Evolutionary conservation across 2,797 vertebrate genomes (phyloP), one percentile per base, ranked within the genome.

Genomic region (Sibirionetta formosa): DNA sequence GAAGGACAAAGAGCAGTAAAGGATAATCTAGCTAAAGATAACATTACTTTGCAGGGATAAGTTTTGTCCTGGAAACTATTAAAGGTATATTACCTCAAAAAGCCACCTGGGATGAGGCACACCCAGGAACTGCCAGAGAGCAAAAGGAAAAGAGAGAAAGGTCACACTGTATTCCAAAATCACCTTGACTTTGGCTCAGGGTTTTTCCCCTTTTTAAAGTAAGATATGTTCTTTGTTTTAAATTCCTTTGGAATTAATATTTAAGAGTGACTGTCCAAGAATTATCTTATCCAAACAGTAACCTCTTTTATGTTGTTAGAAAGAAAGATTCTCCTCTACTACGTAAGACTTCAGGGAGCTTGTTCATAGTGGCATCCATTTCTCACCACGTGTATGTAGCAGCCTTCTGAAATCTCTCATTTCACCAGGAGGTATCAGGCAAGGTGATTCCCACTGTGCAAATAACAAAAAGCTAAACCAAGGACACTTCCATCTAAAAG

Each of bases 1-100:
- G 68, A 95, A 95, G 71, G 80, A 44, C 95, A 66, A 88, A 88
- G 22, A 84, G 40, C 44, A 38, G 65, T 36, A 8, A 64, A 27
- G 38, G 50, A 86, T 88, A 87, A 87, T 76, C 76, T 71, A 35
- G 66, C 31, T 85, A 88, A 94, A 94, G 84, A 88, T 72, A 80
- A 72, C 35, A 36, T 84, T 60, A 56, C 42, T 83, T 22, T 48
- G 29, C 56, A 82, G 48, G 56, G 1, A 1, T 33, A 60, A 46
- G 73, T 70, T 92, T 73, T 86, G 26, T 38, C 46, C 71, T 88
- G 73, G 31, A 53, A 78, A 51, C 58, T 76, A 60, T 73, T 79
- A 36, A 90, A 82, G 20, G 20, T 69, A 50, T 6, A 10, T 53
- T 57, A 65, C 77, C 77, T 77, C 70, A 92, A 60, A 84, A n/a